These are phyloP conservation scores for Gracilinanus agilis DNA, from an alignment of 2,113 vertebrate species.

Conservation along the genomic window DNA sequence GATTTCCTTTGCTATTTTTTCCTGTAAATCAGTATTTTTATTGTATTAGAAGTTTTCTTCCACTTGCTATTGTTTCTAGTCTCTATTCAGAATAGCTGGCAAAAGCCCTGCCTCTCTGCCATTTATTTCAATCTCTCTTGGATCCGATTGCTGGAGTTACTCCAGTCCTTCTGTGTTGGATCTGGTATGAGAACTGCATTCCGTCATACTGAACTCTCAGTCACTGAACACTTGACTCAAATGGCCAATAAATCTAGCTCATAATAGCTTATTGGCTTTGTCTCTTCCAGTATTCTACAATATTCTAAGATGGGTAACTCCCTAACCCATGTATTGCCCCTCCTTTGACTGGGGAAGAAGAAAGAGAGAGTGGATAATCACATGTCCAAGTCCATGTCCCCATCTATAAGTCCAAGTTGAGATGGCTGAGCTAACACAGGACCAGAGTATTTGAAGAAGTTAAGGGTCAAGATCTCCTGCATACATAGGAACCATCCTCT, in stretches of 20 bases:
- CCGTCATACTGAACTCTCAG: background rate
- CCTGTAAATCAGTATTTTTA: background rate
- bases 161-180: conserved; percentile 1
- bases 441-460: too few species aligned
- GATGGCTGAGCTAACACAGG: background rate
- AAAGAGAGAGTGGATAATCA: background rate
- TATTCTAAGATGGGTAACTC: background rate
- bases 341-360: background rate
- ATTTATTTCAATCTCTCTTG: background rate
- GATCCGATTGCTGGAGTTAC: background rate
- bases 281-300: background rate
- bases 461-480: too few species aligned
- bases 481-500: background rate
- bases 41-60: background rate
- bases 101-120: background rate
- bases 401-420: background rate
- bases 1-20: background rate
- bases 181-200: background rate
- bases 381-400: background rate
- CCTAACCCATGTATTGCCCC: background rate
- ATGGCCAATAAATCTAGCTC: background rate
- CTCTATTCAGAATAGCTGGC: background rate
- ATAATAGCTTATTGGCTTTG: background rate
- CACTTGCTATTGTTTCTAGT: background rate
- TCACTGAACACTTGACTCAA: background rate